Percentiles rank a stretch among this genome's conserved stretches.
Conservation (phyloP, 2,797 vertebrate species). For the Syngnathus rostellatus region DNA sequence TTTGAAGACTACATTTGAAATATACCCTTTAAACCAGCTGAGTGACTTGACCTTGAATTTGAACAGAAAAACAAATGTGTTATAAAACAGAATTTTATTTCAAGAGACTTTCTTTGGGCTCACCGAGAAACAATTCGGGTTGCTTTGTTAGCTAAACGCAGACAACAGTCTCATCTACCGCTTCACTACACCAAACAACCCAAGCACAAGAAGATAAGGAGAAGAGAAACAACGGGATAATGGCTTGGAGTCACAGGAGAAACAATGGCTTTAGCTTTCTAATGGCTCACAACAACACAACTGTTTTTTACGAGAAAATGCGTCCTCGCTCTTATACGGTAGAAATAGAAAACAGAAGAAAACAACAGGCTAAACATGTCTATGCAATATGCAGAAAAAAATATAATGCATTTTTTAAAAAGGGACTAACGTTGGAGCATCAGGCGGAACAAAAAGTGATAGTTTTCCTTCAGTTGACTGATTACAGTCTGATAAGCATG, state of each 20-base stretch:
- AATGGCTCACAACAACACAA: slow-evolving; percentile 45
- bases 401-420: slow-evolving; percentile 60
- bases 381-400: slow-evolving; percentile 39
- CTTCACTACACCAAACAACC: slow-evolving; percentile 19
- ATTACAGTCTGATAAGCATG: slow-evolving; percentile 72
- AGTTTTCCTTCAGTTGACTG: slow-evolving; percentile 72
- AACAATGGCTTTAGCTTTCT: slow-evolving; percentile 47
- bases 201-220: slow-evolving; percentile 24
- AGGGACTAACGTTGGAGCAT: slow-evolving; percentile 64
- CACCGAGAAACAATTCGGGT: slow-evolving; percentile 23
- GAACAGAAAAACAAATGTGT: slow-evolving; percentile 4
- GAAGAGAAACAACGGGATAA: slow-evolving; percentile 3
- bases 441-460: slow-evolving; percentile 66
- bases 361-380: slow-evolving; percentile 27
- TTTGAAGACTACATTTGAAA: background rate
- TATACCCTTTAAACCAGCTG: background rate
- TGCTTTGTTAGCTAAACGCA: slow-evolving; percentile 43
- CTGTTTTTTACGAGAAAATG: slow-evolving; percentile 47
- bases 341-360: background rate
- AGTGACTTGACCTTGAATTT: background rate
- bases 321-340: slow-evolving; percentile 41
- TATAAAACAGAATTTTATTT: slow-evolving; percentile 31
- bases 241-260: slow-evolving; percentile 31
- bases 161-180: slow-evolving; percentile 30
- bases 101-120: slow-evolving; percentile 19